A percentile compares a stretch with the other conserved stretches of the same genome.
phyloP scores from a whole-genome alignment of 2,113 vertebrate genomes.

The Tupaia tana region DNA sequence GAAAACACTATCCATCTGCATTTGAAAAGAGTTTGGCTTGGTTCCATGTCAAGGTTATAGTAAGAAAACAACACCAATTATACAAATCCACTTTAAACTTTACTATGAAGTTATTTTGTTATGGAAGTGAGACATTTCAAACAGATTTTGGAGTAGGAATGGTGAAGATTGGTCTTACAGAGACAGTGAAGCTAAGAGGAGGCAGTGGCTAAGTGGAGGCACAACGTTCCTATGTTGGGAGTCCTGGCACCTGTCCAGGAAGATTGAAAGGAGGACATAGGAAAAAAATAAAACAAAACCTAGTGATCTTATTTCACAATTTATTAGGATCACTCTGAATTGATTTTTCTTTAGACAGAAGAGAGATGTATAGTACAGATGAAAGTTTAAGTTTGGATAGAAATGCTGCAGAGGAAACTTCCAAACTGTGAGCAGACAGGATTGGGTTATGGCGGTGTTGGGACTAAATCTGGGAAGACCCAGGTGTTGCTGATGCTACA shows the following conservation, averaged over 20 bases:
- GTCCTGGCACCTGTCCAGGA: background rate
- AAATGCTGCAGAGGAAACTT: background rate
- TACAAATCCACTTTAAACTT: background rate
- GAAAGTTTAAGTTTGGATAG: background rate
- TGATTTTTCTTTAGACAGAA: constrained; percentile 21
- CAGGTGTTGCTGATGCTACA: background rate
- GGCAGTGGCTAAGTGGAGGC: background rate
- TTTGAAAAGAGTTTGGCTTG: constrained; percentile 27
- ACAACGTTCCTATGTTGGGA: accelerated
- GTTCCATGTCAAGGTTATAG: background rate
- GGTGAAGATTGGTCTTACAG: background rate
- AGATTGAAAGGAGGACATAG: background rate
- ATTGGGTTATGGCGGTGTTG: background rate
- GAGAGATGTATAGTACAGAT: background rate
- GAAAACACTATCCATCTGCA: background rate
- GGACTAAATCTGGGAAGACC: background rate
- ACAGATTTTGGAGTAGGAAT: background rate
- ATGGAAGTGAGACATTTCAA: background rate
- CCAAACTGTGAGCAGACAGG: background rate
- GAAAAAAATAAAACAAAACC: background rate
- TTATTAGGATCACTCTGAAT: constrained; percentile 6
- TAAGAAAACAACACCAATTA: background rate
- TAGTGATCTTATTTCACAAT: background rate
- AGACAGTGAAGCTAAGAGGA: background rate
- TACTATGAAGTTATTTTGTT: constrained; percentile 30